Evolutionary conservation across 2,797 vertebrate species (phyloP), one percentile per base, ranked within the genome.

Genomic region (Spinus pinus): DNA sequence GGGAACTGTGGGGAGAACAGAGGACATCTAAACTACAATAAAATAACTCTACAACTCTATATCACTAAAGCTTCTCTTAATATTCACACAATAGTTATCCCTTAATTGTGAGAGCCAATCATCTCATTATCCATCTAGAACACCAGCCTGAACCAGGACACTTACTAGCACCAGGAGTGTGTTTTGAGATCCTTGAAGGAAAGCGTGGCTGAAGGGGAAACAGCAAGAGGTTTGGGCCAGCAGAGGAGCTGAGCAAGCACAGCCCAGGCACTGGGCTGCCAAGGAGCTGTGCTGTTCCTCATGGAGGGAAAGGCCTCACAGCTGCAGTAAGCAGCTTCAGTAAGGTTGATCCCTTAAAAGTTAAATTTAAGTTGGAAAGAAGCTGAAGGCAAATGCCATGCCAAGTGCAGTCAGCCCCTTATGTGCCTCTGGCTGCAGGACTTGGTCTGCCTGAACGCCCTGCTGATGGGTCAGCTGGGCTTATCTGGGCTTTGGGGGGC

Each of bases 221-320:
- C 44, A 61, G 31, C 0, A 0, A 54, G 62, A 47, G 16, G 16
- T 60, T 28, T 60, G 65, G 56, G 30, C 14, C 37, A 49, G 33
- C 28, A 61, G 37, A 49, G 33, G 19, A 65, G 54, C 35, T 37
- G 53, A 66, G 42, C 42, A 16, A 72, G 33, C 24, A 7, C 5
- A 54, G 17, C 15, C 33, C 4, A 4, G 41, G 41, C 18, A 49
- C 27, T 53, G 37, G 41, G 16, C 39, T 25, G 8, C 20, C 17
- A 23, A 31, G 21, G 7, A 73, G 12, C 15, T 46, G 42, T 51
- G 13, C 27, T 67, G 9, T 0, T 27, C 42, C 49, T 53, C 41
- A 5, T 5, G 25, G 22, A 74, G 62, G 33, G 30, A 23, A 6
- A 73, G 19, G 25, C 7, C 2, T 58, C 81, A 27, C 16, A n/a